Base-by-base conservation (phyloP, 2,113 vertebrate genomes). In the Dipodomys ordii region DNA sequence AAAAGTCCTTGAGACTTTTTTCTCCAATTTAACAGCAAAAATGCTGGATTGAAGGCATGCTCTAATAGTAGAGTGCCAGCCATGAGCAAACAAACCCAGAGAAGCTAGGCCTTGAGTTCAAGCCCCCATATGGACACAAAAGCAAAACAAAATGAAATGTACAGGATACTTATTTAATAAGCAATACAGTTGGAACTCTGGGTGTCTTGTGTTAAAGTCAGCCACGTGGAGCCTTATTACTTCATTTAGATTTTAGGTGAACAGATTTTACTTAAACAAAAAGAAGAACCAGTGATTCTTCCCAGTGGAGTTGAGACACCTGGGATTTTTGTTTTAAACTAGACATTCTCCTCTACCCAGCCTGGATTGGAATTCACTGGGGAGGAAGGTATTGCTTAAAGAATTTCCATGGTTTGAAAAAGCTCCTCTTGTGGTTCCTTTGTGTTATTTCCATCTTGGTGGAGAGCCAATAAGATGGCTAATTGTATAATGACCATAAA, bases 181-280 rank as follows among this genome's bases (percentile, higher is more conserved):
- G 79, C 10, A 76, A n/a, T 67, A 82, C 19, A 67, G n/a, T n/a
- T 92, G 32, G 32, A 73, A 91, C 73, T 95, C 32, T 80, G 60
- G n/a, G 39, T 71, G 49, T 87, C 69, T 84, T 89, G 85, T 79
- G 65, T 53, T 85, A 49, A 57, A 60, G 49, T 64, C 44, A 90
- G 67, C 53, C 78, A 46, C 49, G 62, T 1, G 44, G 68, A 93
- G 25, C 49, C 8, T 91, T 8, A 16, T 87, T 72, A 78, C 39
- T 73, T 83, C 68, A 76, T 87, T 91, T 77, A 79, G 92, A 62
- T 67, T 81, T 82, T 73, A 85, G 64, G 68, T 23, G 71, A 81
- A 87, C 32, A 84, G 68, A n/a, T 27, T 88, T 93, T 65, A 87
- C 76, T 85, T 74, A 90, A 86, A 80, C 30, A 57, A 60, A 71